Percentiles rank a stretch among this genome's conserved stretches.
Conservation (phyloP, 2,888 invertebrate genomes). For the Agriopis marginaria region DNA sequence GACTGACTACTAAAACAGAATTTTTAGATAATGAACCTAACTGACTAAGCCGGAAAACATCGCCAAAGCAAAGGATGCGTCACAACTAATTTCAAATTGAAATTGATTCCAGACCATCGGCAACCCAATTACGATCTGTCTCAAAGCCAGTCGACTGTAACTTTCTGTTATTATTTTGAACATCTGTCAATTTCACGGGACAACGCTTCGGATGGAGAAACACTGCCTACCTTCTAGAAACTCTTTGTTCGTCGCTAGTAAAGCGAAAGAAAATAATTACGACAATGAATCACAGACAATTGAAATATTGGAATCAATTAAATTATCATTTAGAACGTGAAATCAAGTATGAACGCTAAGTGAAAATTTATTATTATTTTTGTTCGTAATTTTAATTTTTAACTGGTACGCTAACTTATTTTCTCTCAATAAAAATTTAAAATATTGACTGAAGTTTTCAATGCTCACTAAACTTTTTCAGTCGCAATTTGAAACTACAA, state of each 20-base stretch:
- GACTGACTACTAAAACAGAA: no score
- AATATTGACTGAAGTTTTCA: no score
- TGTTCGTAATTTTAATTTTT: no score
- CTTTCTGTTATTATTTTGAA: conserved; percentile 73
- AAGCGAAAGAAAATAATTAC: conserved; percentile 78
- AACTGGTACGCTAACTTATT: no score
- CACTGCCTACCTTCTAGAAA: conserved; percentile 58
- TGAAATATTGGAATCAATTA: conserved; percentile 54
- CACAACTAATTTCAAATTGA: conserved; percentile 47
- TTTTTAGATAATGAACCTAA: background rate
- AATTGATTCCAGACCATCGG: conserved; percentile 59
- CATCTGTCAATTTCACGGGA: conserved; percentile 74
- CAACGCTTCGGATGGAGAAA: conserved; percentile 66
- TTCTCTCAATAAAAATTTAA: no score
- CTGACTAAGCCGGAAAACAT: conserved; percentile 24
- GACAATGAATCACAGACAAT: conserved; percentile 62
- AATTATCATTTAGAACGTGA: conserved; percentile 38
- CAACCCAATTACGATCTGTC: conserved; percentile 59
- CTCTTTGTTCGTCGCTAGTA: conserved; percentile 71
- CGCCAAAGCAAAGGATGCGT: conserved; percentile 34
- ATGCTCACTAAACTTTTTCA: conserved; percentile 50
- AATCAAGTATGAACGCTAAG: background rate
- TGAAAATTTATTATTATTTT: no score
- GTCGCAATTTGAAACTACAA: conserved; percentile 56
- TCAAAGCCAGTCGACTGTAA: conserved; percentile 58